phyloP scores from a whole-genome alignment of 2,888 invertebrate genomes.

The Euplexia lucipara region DNA sequence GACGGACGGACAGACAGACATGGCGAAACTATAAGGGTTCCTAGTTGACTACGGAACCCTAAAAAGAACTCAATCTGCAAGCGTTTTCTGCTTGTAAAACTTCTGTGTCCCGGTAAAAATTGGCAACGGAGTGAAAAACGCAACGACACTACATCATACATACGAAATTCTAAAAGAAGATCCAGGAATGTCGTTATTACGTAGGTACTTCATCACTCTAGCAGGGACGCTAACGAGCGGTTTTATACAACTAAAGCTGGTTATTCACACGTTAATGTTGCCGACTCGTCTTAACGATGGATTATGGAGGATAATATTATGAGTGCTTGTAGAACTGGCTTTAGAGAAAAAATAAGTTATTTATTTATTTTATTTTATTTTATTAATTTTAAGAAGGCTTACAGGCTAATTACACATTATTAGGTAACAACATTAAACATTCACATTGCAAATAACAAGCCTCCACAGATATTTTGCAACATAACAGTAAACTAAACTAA shows the following conservation, averaged over 20 bases:
- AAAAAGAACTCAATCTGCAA: neutral
- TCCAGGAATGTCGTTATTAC: conserved; percentile 12
- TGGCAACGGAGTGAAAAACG: neutral
- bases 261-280: conserved; percentile 28
- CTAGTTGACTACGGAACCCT: too few relatives aligned
- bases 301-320: neutral
- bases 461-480: too few relatives aligned
- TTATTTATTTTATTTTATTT: too few relatives aligned
- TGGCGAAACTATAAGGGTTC: too few relatives aligned
- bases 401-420: too few relatives aligned
- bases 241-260: conserved; percentile 15
- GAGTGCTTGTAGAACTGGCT: neutral
- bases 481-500: too few relatives aligned
- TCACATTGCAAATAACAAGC: too few relatives aligned
- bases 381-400: too few relatives aligned
- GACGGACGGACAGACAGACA: too few relatives aligned
- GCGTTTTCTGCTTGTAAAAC: neutral
- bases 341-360: neutral
- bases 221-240: conserved; percentile 21
- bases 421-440: too few relatives aligned
- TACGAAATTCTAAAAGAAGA: conserved; percentile 33
- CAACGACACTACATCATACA: conserved; percentile 4
- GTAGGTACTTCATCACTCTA: conserved; percentile 30
- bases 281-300: conserved; percentile 16
- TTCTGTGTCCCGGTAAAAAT: neutral